These are phyloP conservation scores for Syrrhaptes paradoxus DNA, from an alignment of 2,113 vertebrate genomes.

Conservation along the genomic window DNA sequence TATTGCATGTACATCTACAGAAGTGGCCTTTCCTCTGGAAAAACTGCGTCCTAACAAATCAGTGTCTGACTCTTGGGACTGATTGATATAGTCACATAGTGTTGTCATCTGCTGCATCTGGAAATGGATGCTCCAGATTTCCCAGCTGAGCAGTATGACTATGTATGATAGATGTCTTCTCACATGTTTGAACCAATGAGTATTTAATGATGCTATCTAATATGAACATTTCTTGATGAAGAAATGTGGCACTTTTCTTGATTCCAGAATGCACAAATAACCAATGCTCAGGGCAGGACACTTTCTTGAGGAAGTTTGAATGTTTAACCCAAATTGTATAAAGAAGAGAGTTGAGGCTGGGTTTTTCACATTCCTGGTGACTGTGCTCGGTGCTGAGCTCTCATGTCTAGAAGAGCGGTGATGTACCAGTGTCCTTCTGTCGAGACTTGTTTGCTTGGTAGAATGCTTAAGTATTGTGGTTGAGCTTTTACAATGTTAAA, in stretches of 20 bases:
- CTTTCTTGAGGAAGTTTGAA: not conserved
- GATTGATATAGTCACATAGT: not conserved
- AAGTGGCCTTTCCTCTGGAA: not conserved
- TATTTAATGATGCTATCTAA: not conserved
- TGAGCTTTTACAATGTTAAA: not conserved
- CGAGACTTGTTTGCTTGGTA: not conserved
- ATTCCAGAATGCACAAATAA: not conserved
- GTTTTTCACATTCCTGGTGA: not conserved
- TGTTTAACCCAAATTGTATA: not conserved
- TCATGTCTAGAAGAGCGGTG: not conserved
- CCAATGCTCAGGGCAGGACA: not conserved
- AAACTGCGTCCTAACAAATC: not conserved
- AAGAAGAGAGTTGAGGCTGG: not conserved
- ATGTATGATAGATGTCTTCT: not conserved
- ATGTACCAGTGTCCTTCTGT: not conserved
- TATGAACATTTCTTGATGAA: not conserved
- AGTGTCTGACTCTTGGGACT: not conserved
- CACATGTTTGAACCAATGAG: not conserved
- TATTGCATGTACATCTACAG: not conserved
- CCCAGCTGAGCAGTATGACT: not conserved
- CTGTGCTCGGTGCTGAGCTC: not conserved
- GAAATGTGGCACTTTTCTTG: not conserved
- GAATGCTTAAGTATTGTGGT: not conserved
- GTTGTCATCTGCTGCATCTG: not conserved
- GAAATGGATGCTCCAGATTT: not conserved